Evolutionary conservation across 2,113 vertebrate genomes (phyloP).

Genomic region (Tupaia tana): DNA sequence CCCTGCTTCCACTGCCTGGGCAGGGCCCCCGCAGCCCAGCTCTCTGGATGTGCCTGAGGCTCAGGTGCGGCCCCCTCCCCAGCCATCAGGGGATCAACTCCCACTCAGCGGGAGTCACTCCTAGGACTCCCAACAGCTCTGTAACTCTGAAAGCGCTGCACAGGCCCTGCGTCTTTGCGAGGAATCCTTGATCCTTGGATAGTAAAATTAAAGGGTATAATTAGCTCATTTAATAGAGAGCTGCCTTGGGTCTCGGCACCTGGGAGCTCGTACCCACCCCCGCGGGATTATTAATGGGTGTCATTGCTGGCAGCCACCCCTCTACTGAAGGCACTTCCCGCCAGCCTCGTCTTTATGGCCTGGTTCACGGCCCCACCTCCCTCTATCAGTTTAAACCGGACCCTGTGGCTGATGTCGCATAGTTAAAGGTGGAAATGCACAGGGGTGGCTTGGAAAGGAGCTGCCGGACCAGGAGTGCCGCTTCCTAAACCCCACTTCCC

Average conservation of each 20-base stretch:
- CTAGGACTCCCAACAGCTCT: constrained; percentile 36
- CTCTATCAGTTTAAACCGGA: background rate
- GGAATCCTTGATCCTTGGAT: background rate
- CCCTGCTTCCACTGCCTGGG: accelerated
- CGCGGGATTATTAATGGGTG: background rate
- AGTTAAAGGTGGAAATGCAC: background rate
- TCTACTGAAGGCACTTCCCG: background rate
- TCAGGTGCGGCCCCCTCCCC: accelerated
- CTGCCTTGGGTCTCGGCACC: background rate
- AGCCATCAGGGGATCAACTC: background rate
- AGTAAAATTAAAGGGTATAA: background rate
- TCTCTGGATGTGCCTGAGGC: background rate
- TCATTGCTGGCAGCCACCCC: background rate
- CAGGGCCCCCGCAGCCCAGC: background rate
- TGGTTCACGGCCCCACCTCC: background rate
- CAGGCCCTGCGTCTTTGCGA: background rate
- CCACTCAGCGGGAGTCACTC: background rate
- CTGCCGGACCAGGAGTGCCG: accelerated
- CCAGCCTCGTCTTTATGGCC: background rate
- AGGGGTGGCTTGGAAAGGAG: too few species aligned
- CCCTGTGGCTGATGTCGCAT: accelerated
- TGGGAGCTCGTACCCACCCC: background rate
- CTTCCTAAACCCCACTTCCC: background rate
- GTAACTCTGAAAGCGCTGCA: background rate
- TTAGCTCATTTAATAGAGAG: background rate